These are phyloP conservation scores for Alca torda DNA, from an alignment of 2,797 vertebrate species.

Conservation along the genomic window DNA sequence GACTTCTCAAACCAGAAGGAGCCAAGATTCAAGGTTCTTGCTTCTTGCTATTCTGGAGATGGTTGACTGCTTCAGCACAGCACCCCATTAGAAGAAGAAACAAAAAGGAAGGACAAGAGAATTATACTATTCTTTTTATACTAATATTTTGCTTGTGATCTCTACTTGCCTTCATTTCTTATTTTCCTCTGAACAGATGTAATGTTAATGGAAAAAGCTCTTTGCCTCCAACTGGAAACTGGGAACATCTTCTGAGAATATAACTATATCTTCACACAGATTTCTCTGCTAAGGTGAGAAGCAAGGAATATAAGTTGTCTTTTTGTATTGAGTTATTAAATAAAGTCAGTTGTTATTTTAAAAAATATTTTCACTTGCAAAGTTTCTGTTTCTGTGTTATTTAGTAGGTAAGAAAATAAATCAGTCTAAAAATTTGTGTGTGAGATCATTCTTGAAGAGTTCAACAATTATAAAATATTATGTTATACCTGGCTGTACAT, in stretches of 20 bases:
- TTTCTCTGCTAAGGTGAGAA: background rate
- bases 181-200: background rate
- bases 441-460: background rate
- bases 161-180: background rate
- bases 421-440: background rate
- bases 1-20: background rate
- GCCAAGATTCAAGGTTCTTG: background rate
- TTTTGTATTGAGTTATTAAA: background rate
- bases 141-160: background rate
- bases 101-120: background rate
- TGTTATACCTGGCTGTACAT: background rate
- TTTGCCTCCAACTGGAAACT: background rate
- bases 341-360: background rate
- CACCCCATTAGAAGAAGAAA: background rate
- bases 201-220: background rate
- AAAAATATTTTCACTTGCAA: background rate
- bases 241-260: background rate
- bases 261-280: background rate
- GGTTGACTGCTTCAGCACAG: background rate
- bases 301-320: background rate
- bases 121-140: background rate
- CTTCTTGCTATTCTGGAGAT: background rate
- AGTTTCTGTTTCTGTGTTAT: background rate
- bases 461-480: background rate
- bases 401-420: background rate